Percentiles rank a stretch among this genome's conserved stretches.
phyloP scores from a whole-genome alignment of 2,888 invertebrate genomes.

The Tiliacea aurago region DNA sequence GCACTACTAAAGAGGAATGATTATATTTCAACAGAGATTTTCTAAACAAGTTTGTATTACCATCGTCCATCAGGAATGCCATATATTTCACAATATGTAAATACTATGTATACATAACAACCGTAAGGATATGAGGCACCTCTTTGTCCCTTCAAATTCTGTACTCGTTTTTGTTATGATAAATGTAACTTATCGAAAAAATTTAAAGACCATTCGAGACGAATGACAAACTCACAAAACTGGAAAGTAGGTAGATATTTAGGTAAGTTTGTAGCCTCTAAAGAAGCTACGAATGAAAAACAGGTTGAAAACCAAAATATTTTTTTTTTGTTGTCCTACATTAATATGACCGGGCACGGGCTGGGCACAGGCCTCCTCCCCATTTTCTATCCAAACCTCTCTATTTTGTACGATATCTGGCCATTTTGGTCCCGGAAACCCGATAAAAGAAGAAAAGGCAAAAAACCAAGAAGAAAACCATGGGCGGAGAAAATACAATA shows the following conservation, averaged over 20 bases:
- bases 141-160: conserved; percentile 17
- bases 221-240: conserved; percentile 3
- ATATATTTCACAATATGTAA: conserved; percentile 40
- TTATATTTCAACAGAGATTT: conserved; percentile 44
- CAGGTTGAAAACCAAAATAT: background rate
- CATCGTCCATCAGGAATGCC: conserved; percentile 31
- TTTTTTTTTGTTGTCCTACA: too few species aligned
- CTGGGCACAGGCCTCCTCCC: too few species aligned
- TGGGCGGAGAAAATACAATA: background rate
- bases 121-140: conserved; percentile 16
- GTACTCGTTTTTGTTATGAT: conserved; percentile 11
- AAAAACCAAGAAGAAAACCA: too few species aligned
- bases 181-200: conserved; percentile 13
- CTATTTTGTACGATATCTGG: too few species aligned
- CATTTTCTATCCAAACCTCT: too few species aligned
- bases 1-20: conserved; percentile 20
- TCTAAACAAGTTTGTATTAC: conserved; percentile 53
- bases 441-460: too few species aligned
- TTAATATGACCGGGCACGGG: too few species aligned
- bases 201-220: background rate
- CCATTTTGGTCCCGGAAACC: too few species aligned
- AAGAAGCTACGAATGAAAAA: background rate
- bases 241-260: too few species aligned
- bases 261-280: too few species aligned
- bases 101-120: conserved; percentile 6